phyloP scores from a whole-genome alignment of 1,140 invertebrate species.

The Zophobas atratus region DNA sequence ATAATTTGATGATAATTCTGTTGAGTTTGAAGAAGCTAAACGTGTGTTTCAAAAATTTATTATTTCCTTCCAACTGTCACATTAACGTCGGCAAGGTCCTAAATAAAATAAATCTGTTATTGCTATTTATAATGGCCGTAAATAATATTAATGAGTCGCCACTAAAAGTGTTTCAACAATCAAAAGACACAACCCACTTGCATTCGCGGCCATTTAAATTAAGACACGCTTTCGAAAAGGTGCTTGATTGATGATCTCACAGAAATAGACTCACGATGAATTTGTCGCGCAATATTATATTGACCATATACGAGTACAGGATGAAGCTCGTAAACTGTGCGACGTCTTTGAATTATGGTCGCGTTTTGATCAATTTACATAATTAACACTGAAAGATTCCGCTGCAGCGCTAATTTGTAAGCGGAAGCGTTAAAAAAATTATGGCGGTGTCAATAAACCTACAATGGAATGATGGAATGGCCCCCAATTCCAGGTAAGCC shows the following conservation, averaged over 20 bases:
- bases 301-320: slow-evolving; percentile 15
- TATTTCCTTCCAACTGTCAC: slow-evolving; percentile 40
- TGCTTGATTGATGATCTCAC: slow-evolving; percentile 26
- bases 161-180: slow-evolving; percentile 38
- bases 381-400: slow-evolving; percentile 13
- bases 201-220: slow-evolving; percentile 18
- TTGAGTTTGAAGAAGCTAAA: slow-evolving; percentile 12
- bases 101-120: slow-evolving; percentile 37
- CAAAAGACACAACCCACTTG: slow-evolving; percentile 15
- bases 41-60: slow-evolving; percentile 29
- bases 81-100: slow-evolving; percentile 37
- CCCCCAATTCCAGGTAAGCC: slow-evolving; percentile 29
- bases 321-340: slow-evolving; percentile 17
- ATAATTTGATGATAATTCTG: slow-evolving; percentile 21
- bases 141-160: slow-evolving; percentile 39
- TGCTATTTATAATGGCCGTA: slow-evolving; percentile 33
- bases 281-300: background rate
- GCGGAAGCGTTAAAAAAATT: slow-evolving; percentile 33
- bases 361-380: slow-evolving; percentile 29
- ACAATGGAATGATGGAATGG: slow-evolving; percentile 18
- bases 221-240: slow-evolving; percentile 26
- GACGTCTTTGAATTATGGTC: background rate
- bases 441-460: slow-evolving; percentile 36
- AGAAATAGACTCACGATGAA: background rate
- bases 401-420: slow-evolving; percentile 24